Percentiles rank a stretch among this genome's conserved stretches.
phyloP scores from a whole-genome alignment of 1,140 invertebrate species.

The Elysia chlorotica region DNA sequence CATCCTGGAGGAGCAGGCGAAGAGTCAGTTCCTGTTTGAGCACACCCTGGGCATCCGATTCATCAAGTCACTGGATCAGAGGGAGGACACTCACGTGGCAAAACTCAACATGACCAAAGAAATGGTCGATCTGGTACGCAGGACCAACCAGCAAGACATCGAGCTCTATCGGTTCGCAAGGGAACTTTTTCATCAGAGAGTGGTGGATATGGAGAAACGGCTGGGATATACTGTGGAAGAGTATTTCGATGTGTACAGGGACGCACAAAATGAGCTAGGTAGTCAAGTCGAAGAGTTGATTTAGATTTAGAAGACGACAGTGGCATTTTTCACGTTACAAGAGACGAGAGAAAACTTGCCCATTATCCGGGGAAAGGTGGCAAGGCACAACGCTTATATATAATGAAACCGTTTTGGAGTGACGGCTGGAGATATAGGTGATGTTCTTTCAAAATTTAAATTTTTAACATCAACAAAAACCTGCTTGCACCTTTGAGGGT shows the following conservation, averaged over 20 bases:
- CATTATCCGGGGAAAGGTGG: too few species aligned
- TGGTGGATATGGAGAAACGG: slow-evolving; percentile 8
- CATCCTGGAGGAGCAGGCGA: slow-evolving; percentile 90
- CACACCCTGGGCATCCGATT: slow-evolving; percentile 89
- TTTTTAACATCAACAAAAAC: too few species aligned
- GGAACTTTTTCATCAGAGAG: slow-evolving; percentile 80
- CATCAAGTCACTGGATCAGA: slow-evolving; percentile 40
- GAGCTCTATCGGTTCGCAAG: slow-evolving; percentile 91
- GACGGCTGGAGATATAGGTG: too few species aligned
- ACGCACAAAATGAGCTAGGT: background rate
- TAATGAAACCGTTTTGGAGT: too few species aligned
- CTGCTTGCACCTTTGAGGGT: too few species aligned
- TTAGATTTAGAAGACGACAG: too few species aligned
- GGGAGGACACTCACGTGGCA: slow-evolving; percentile 54
- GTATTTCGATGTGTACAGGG: background rate
- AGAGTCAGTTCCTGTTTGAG: slow-evolving; percentile 95
- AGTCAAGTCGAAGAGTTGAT: background rate
- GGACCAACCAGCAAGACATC: slow-evolving; percentile 87
- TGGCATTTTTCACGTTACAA: too few species aligned
- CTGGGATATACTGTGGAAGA: background rate
- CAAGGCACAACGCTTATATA: too few species aligned
- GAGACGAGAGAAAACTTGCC: too few species aligned
- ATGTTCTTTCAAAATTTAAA: too few species aligned
- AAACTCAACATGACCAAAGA: slow-evolving; percentile 70
- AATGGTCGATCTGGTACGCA: slow-evolving; percentile 77